Base-by-base conservation (phyloP, 2,888 invertebrate species). In the Scaptomyza tumidula region DNA sequence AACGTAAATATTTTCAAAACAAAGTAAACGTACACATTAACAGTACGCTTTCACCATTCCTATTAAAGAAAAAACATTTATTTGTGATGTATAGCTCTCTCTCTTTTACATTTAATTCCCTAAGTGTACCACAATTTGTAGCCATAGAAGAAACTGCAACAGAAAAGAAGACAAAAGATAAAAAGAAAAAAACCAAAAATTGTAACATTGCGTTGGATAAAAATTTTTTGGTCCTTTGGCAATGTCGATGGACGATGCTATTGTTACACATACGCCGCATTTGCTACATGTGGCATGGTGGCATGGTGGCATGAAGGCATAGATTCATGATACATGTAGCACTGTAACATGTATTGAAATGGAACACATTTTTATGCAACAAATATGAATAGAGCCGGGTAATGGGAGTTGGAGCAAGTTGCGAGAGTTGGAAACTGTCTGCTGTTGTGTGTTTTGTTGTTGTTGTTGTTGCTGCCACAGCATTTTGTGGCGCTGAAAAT, bases 401-500 rank as follows among this genome's bases (percentile, higher is more conserved):
- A 29, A 14, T 48, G 43, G n/a, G 13, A 33, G 31, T 48, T 41
- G n/a, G n/a, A n/a, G n/a, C 29, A 37, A 29, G 33, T 29, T 33
- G 57, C 24, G 11, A 6, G 11, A 6, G 37, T n/a, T 35, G 33
- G 55, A n/a, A n/a, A 13, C 9, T 45, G 39, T 33, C 9, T 41
- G 39, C n/a, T 43, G 19, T 19, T 44, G 24, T 24, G 24, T 24
- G 1, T 24, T 24, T 24, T 24, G 3, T 39, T 54, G 41, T 55
- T 39, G 41, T 13, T 53, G 63, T 11, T 43, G 55, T 55, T 58
- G 58, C 71, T 57, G 67, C 54, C 60, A 53, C 78, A 69, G 64
- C 58, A 80, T 75, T 85, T 79, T 86, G 82, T 83, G 84, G 86
- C 68, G 77, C 71, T 82, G 71, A 74, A 75, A 86, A 86, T 86